Conservation (phyloP, 1,140 invertebrate species). For the Pollicipes pollicipes region DNA sequence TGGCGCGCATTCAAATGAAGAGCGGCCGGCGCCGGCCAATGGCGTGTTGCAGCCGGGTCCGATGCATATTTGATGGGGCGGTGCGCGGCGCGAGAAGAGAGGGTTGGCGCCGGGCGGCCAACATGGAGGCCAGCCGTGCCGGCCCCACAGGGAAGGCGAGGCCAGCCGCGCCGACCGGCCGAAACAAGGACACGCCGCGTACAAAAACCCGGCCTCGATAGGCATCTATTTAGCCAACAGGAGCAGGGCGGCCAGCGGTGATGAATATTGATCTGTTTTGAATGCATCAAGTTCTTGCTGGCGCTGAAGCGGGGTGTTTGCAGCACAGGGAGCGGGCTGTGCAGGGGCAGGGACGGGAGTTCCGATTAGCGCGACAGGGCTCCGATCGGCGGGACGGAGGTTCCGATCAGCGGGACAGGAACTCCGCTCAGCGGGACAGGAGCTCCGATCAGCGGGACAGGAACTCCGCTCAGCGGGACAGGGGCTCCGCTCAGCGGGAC, state of each 20-base stretch:
- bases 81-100: background rate
- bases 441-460: no score
- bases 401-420: no score
- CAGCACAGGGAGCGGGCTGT: no score
- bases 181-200: no score
- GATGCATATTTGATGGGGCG: slow-evolving; percentile 1
- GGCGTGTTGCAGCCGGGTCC: background rate
- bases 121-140: background rate
- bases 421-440: no score
- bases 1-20: background rate
- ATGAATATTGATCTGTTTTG: slow-evolving; percentile 1
- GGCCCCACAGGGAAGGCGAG: background rate
- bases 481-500: no score
- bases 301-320: background rate
- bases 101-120: background rate
- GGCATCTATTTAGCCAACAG: background rate
- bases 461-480: no score
- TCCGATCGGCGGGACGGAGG: no score
- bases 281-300: background rate
- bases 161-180: no score
- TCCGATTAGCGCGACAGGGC: no score
- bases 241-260: no score
- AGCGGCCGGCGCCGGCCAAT: background rate
- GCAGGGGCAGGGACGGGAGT: no score
- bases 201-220: background rate